Conservation (phyloP, 2,888 invertebrate species). For the Apantesis nais region DNA sequence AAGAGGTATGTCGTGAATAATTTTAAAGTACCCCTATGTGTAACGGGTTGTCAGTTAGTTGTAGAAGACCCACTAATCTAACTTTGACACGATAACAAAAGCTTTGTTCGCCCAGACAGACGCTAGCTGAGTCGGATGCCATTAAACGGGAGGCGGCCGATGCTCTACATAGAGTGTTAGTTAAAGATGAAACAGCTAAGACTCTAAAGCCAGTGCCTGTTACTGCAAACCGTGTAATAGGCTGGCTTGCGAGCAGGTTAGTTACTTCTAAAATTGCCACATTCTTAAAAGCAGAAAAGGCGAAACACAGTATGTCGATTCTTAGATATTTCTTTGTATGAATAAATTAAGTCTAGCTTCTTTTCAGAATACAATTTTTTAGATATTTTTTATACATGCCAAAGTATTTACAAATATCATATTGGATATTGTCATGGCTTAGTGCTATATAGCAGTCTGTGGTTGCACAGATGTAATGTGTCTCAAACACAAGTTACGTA, state of each 20-base stretch:
- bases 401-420: no score
- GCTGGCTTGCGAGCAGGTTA: conserved; percentile 75
- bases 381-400: no score
- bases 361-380: no score
- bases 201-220: conserved; percentile 74
- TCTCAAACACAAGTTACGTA: not conserved
- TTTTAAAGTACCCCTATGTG: conserved; percentile 3
- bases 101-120: conserved; percentile 46
- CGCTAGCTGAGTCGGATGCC: conserved; percentile 56
- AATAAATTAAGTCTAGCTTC: no score
- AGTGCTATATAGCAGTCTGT: not conserved
- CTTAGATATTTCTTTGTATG: no score
- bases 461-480: not conserved
- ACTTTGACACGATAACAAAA: conserved; percentile 26
- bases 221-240: conserved; percentile 71
- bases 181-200: conserved; percentile 56
- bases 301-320: no score
- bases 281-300: no score
- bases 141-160: conserved; percentile 61
- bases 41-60: conserved; percentile 10
- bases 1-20: conserved; percentile 12
- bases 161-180: conserved; percentile 52
- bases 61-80: conserved; percentile 32
- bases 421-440: not conserved
- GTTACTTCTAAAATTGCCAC: not conserved